Conservation (phyloP, 2,797 vertebrate species). For the Mastacembelus armatus region DNA sequence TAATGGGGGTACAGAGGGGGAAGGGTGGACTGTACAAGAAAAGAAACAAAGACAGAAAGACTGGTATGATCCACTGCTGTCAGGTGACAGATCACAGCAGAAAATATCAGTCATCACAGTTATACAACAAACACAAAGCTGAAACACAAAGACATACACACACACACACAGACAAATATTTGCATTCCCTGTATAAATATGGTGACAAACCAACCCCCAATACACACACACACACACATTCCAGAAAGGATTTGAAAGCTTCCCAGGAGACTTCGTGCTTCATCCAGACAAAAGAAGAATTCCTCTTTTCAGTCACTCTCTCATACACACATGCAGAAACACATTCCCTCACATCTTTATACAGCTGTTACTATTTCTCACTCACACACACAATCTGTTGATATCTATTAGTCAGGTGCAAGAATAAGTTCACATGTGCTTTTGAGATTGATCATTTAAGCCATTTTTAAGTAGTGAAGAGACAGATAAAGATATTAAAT, state of each 20-base stretch:
- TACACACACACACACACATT: conserved; percentile 72
- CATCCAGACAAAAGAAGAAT: conserved; percentile 72
- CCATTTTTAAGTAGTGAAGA: too few species aligned
- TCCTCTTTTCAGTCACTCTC: conserved; percentile 59
- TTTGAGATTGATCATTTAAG: too few species aligned
- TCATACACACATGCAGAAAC: not conserved
- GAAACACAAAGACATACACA: too few species aligned
- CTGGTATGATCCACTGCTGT: conserved; percentile 16
- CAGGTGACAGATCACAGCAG: conserved; percentile 46
- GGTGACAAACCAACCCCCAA: conserved; percentile 47
- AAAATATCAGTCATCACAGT: conserved; percentile 50
- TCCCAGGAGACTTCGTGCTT: conserved; percentile 77
- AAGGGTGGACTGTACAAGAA: not conserved
- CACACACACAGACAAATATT: conserved; percentile 66
- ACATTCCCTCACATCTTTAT: conserved; percentile 9
- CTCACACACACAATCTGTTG: not conserved
- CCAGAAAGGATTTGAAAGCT: conserved; percentile 80
- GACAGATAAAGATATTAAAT: not conserved
- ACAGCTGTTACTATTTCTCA: conserved; percentile 7
- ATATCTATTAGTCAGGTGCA: conserved; percentile 8
- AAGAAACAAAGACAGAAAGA: not conserved
- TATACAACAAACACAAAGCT: conserved; percentile 44
- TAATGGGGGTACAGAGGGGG: conserved; percentile 16
- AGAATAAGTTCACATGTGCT: too few species aligned
- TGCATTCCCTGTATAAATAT: conserved; percentile 67